Evolutionary conservation across 2,888 invertebrate genomes (phyloP).

Genomic region (Drosophila fulvimacula): DNA sequence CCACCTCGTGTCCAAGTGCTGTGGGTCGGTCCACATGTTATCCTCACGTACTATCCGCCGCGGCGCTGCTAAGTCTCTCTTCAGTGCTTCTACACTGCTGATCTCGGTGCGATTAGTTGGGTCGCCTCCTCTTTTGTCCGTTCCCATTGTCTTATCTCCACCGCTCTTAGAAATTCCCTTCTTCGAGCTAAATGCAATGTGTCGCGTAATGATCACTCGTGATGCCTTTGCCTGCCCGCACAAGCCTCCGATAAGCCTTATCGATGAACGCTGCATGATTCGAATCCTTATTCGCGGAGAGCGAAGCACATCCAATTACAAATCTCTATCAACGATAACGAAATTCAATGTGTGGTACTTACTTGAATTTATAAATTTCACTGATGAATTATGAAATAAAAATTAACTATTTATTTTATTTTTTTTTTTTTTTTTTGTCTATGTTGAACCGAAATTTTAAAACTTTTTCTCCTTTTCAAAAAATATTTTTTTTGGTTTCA

Average conservation of each 20-base stretch:
- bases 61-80: background rate
- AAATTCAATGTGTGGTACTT: background rate
- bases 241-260: constrained; percentile 14
- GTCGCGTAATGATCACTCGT: background rate
- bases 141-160: too few species aligned
- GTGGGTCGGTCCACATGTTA: constrained; percentile 49
- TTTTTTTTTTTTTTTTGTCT: background rate
- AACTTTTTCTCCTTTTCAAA: constrained; percentile 14
- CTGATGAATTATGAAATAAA: background rate
- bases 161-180: background rate
- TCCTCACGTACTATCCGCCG: constrained; percentile 44
- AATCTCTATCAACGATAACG: background rate
- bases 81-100: background rate
- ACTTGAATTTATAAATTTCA: constrained; percentile 19
- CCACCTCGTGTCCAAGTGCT: constrained; percentile 44
- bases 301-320: background rate
- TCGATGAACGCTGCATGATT: constrained; percentile 44
- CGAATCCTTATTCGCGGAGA: background rate
- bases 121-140: background rate
- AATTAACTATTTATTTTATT: background rate
- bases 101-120: background rate
- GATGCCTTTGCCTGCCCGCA: constrained; percentile 8
- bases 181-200: constrained; percentile 1
- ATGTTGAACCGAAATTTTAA: constrained; percentile 23
- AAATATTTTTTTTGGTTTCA: constrained; percentile 3